Percentiles rank a stretch among this genome's conserved stretches.
Evolutionary conservation across 1,140 invertebrate species (phyloP).

Genomic region (Protaetia brevitarsis): DNA sequence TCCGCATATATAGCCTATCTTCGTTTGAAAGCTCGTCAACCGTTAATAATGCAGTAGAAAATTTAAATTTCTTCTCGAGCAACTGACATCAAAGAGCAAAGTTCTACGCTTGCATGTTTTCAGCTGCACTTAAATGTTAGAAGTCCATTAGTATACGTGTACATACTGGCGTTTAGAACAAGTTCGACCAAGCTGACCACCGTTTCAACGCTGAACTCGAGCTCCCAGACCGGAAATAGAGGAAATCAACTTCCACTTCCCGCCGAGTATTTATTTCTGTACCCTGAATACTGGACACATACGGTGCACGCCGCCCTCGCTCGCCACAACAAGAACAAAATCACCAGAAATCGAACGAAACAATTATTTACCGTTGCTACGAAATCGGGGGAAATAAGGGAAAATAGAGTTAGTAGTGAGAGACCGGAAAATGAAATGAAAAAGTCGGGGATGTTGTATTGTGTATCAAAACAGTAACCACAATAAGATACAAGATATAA

Average conservation of each 20-base stretch:
- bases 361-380: slow-evolving; percentile 1
- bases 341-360: background rate
- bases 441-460: background rate
- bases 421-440: background rate
- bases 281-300: slow-evolving; percentile 1
- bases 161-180: background rate
- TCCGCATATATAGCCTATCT: no score
- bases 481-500: background rate
- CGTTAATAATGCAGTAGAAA: background rate
- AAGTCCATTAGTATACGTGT: background rate
- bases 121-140: background rate
- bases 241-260: slow-evolving; percentile 11
- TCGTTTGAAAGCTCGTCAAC: background rate
- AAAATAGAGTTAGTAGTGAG: background rate
- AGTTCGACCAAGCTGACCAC: background rate
- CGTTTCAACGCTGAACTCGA: background rate
- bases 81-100: background rate
- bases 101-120: background rate
- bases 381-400: background rate
- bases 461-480: background rate
- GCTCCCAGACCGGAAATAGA: background rate
- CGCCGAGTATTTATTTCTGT: background rate
- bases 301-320: background rate
- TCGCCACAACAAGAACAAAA: background rate
- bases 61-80: background rate